Conservation (phyloP, 2,113 vertebrate species). For the Monarcha castaneiventris region DNA sequence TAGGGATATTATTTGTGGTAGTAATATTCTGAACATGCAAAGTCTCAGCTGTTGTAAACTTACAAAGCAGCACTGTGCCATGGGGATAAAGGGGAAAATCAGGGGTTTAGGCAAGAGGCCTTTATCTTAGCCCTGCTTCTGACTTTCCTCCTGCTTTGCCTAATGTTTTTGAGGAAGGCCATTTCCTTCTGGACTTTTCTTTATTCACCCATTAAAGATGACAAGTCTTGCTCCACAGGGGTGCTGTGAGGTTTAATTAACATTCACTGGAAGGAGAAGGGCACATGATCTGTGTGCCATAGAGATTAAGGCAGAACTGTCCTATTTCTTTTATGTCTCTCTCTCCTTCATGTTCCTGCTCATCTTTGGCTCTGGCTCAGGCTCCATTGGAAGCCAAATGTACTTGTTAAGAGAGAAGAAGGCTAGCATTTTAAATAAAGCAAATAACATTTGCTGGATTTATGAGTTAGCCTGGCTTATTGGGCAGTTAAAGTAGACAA, state of each 20-base stretch:
- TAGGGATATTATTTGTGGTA: background rate
- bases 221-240: background rate
- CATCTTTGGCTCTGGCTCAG: background rate
- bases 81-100: background rate
- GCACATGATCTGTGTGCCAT: background rate
- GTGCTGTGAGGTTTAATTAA: background rate
- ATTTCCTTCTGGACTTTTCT: background rate
- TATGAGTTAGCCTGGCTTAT: background rate
- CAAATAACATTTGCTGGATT: background rate
- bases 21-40: background rate
- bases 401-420: background rate
- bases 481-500: background rate
- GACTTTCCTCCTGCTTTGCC: background rate
- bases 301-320: background rate
- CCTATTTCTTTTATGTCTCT: background rate
- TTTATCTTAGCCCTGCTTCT: background rate
- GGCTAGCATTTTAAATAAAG: background rate
- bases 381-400: background rate
- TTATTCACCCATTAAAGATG: background rate
- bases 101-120: background rate
- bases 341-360: background rate
- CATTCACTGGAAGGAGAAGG: background rate
- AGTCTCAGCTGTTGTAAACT: background rate
- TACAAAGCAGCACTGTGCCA: background rate
- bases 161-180: background rate